Evolutionary conservation across 2,113 vertebrate genomes (phyloP).

Genomic region (Dolichallabes microphthalmus): DNA sequence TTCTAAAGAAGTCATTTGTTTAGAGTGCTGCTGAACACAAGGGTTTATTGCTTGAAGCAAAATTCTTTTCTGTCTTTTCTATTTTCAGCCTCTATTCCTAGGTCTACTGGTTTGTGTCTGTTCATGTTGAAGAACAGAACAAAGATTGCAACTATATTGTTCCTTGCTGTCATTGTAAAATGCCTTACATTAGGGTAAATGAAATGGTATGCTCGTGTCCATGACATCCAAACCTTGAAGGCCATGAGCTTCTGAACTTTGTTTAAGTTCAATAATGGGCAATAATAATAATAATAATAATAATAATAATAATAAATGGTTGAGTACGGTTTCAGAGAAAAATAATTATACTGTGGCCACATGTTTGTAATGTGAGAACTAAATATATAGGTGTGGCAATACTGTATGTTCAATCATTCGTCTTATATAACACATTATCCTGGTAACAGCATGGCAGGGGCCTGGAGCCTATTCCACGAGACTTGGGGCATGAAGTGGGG

Average conservation of each 20-base stretch:
- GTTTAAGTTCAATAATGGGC: too few relatives aligned
- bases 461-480: too few relatives aligned
- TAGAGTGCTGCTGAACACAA: background rate
- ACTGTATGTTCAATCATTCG: too few relatives aligned
- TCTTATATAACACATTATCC: too few relatives aligned
- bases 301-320: background rate
- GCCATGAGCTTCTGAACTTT: background rate
- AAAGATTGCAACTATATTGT: background rate
- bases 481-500: too few relatives aligned
- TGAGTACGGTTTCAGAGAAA: background rate
- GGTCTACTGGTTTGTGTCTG: background rate
- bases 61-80: background rate
- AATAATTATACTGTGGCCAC: background rate
- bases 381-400: background rate
- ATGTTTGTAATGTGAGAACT: background rate
- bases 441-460: too few relatives aligned
- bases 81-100: background rate
- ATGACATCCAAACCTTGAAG: background rate
- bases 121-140: background rate
- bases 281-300: background rate
- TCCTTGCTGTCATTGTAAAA: background rate
- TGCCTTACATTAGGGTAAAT: background rate
- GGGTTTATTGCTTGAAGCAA: background rate
- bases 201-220: background rate
- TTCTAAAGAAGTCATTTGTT: background rate